These are phyloP conservation scores for Scaptomyza flava DNA, from an alignment of 2,888 invertebrate genomes.

Conservation along the genomic window DNA sequence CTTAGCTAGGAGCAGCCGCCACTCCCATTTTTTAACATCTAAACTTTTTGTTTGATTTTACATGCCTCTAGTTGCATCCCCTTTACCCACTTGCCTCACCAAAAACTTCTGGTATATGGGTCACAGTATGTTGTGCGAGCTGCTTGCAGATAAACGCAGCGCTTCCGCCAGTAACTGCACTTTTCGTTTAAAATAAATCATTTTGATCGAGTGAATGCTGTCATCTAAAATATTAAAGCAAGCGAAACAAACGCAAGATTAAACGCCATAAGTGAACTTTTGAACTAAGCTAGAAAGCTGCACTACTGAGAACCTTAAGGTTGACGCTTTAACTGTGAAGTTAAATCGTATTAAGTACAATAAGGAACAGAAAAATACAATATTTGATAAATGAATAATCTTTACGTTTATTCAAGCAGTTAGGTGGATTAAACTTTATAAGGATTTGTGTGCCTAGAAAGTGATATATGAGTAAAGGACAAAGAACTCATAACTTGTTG, in stretches of 20 bases:
- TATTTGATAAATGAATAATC: background rate
- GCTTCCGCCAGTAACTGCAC: conserved; percentile 33
- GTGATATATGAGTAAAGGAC: conserved; percentile 11
- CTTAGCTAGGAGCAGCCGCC: conserved; percentile 30
- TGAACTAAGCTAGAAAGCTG: background rate
- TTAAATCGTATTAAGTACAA: too few species aligned
- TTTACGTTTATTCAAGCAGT: conserved; percentile 3
- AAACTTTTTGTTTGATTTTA: conserved; percentile 73
- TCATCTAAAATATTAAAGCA: conserved; percentile 59
- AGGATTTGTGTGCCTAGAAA: background rate
- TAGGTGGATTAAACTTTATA: conserved; percentile 24
- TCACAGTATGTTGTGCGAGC: conserved; percentile 40
- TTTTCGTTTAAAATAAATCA: conserved; percentile 64
- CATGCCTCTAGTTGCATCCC: conserved; percentile 42
- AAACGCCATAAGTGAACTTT: conserved; percentile 3
- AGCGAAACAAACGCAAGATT: conserved; percentile 16
- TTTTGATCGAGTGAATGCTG: conserved; percentile 68
- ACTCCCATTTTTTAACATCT: conserved; percentile 57
- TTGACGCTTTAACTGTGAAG: too few species aligned
- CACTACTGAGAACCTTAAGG: background rate
- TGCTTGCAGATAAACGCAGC: conserved; percentile 45
- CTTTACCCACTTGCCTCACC: conserved; percentile 9
- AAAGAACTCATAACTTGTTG: conserved; percentile 65
- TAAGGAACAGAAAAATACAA: too few species aligned
- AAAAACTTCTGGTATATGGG: conserved; percentile 43